A percentile compares a stretch with the other conserved stretches of the same genome.
phyloP scores from a whole-genome alignment of 2,888 invertebrate species.

The Alsophila aescularia region DNA sequence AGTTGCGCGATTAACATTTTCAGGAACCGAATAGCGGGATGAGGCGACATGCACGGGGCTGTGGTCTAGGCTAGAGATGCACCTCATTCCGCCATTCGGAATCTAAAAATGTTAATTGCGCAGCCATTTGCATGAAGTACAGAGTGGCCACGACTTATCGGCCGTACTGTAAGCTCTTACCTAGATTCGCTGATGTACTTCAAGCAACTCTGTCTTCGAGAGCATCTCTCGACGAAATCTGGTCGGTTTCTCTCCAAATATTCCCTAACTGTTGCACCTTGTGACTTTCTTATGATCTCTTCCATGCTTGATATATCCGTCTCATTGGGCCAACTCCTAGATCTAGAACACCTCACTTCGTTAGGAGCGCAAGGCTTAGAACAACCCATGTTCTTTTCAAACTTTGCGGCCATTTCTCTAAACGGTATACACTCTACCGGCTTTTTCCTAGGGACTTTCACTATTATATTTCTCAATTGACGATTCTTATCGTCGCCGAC shows the following conservation, averaged over 20 bases:
- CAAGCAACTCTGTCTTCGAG: constrained; percentile 67
- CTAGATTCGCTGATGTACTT: constrained; percentile 67
- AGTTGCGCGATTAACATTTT: too few relatives aligned
- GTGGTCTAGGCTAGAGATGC: too few relatives aligned
- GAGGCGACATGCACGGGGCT: too few relatives aligned
- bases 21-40: too few relatives aligned
- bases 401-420: constrained; percentile 59
- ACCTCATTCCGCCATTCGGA: too few relatives aligned
- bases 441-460: constrained; percentile 69
- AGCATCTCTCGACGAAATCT: constrained; percentile 84
- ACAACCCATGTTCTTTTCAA: constrained; percentile 48
- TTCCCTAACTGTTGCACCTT: constrained; percentile 85
- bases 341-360: constrained; percentile 44
- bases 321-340: constrained; percentile 65
- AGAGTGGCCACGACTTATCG: too few relatives aligned
- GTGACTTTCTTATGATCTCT: constrained; percentile 54
- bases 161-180: too few relatives aligned
- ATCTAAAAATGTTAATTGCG: too few relatives aligned
- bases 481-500: constrained; percentile 45
- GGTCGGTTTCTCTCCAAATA: constrained; percentile 89
- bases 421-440: constrained; percentile 54
- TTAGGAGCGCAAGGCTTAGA: constrained; percentile 37
- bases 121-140: too few relatives aligned
- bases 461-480: constrained; percentile 66
- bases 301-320: constrained; percentile 68